Percentiles rank a stretch among this genome's conserved stretches.
Evolutionary conservation across 2,888 invertebrate genomes (phyloP).

Genomic region (Clusia tigrina): DNA sequence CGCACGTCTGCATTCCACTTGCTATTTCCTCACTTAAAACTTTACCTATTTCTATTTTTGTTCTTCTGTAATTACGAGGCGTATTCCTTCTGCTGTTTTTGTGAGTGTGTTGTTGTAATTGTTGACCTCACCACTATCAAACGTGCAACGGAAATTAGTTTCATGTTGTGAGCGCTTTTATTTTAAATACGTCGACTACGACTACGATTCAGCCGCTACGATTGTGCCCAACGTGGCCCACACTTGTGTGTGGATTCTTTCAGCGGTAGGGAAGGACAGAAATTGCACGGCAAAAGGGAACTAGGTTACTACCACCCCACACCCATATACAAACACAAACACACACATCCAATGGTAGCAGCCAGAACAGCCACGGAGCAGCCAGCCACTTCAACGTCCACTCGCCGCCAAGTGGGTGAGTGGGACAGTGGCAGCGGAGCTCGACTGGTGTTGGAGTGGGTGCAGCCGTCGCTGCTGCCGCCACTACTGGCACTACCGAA

Average conservation of each 20-base stretch:
- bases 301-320: not conserved
- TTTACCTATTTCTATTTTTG: constrained; percentile 5
- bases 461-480: too few relatives aligned
- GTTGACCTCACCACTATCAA: not conserved
- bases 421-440: not conserved
- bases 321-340: not conserved
- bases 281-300: not conserved
- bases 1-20: too few relatives aligned
- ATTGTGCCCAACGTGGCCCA: not conserved
- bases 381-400: not conserved
- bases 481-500: not conserved
- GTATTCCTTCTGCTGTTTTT: not conserved
- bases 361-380: not conserved
- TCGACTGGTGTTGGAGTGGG: too few relatives aligned
- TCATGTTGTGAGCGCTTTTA: constrained; percentile 5
- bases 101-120: not conserved
- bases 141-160: constrained; percentile 8
- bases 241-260: too few relatives aligned
- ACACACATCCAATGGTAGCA: not conserved
- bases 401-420: not conserved
- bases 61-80: not conserved
- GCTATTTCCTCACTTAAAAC: too few relatives aligned
- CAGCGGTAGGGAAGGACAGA: not conserved
- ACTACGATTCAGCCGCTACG: not conserved
- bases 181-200: not conserved